These are phyloP conservation scores for Cotesia chilonis DNA, from an alignment of 1,140 invertebrate species.

Conservation along the genomic window DNA sequence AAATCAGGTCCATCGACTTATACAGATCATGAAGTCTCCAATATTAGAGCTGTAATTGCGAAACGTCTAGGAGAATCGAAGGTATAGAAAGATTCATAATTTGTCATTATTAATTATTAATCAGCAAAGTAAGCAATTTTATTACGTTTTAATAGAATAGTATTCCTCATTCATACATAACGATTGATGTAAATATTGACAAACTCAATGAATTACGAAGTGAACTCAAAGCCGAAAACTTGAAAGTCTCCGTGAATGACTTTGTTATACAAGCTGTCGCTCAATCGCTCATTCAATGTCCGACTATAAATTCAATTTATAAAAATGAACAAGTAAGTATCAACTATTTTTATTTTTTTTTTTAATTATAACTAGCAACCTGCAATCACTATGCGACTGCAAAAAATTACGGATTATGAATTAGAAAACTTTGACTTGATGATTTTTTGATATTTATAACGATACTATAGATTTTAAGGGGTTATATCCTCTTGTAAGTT, in stretches of 20 bases:
- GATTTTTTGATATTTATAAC: too few relatives aligned
- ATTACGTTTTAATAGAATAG: slow-evolving; percentile 52
- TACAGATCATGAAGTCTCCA: slow-evolving; percentile 84
- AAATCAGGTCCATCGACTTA: slow-evolving; percentile 63
- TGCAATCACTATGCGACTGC: too few relatives aligned
- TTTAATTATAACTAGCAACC: not conserved
- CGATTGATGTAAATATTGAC: slow-evolving; percentile 86
- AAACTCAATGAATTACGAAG: slow-evolving; percentile 62
- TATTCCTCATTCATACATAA: slow-evolving; percentile 98
- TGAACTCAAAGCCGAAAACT: slow-evolving; percentile 77
- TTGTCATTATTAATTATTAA: not conserved
- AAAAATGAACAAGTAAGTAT: slow-evolving; percentile 53
- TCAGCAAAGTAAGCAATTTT: slow-evolving; percentile 25
- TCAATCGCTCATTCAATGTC: slow-evolving; percentile 87
- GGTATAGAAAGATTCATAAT: slow-evolving; percentile 57
- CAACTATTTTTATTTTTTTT: not conserved
- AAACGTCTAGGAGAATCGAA: slow-evolving; percentile 93
- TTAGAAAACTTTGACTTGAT: too few relatives aligned
- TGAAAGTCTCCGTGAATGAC: slow-evolving; percentile 94
- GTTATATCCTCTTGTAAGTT: too few relatives aligned
- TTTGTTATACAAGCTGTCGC: slow-evolving; percentile 97
- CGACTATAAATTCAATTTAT: slow-evolving; percentile 81
- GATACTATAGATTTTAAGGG: too few relatives aligned
- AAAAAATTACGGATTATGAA: too few relatives aligned
- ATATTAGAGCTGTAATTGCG: slow-evolving; percentile 90